phyloP scores from a whole-genome alignment of 2,888 invertebrate genomes.

The Epinotia ramella region DNA sequence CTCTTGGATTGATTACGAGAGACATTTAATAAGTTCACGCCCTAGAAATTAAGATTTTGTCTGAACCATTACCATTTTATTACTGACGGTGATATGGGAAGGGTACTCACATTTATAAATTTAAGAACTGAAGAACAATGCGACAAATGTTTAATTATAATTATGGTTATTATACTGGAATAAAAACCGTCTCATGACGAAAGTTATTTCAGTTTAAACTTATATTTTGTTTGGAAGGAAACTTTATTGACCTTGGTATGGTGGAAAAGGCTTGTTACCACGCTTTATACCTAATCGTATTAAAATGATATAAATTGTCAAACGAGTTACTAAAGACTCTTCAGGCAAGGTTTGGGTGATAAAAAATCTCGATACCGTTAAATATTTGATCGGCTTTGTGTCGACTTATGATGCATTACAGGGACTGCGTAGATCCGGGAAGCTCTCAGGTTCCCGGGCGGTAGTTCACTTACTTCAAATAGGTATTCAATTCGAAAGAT shows the following conservation, averaged over 20 bases:
- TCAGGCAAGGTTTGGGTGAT: constrained; percentile 48
- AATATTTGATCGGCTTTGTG: constrained; percentile 82
- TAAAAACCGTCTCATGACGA: no score
- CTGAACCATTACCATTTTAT: not conserved
- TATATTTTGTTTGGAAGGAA: not conserved
- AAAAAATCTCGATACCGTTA: constrained; percentile 74
- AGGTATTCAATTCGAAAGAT: constrained; percentile 22
- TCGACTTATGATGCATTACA: constrained; percentile 71
- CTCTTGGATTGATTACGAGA: constrained; percentile 56
- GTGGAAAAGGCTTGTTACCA: constrained; percentile 50
- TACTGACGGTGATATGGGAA: constrained; percentile 18
- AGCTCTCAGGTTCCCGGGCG: not conserved
- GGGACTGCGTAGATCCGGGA: constrained; percentile 55
- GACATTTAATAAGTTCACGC: constrained; percentile 48
- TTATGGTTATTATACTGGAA: not conserved
- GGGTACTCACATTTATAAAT: constrained; percentile 11
- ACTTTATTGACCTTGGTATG: not conserved
- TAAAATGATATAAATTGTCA: constrained; percentile 69
- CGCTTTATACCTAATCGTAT: constrained; percentile 73
- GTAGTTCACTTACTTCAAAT: constrained; percentile 26
- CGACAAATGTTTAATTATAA: not conserved
- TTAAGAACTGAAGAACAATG: not conserved
- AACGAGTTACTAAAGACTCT: constrained; percentile 63
- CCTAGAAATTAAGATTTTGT: constrained; percentile 42
- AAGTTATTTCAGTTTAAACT: not conserved